Conservation (phyloP, 2,888 invertebrate genomes). For the Eretmocerus hayati region DNA sequence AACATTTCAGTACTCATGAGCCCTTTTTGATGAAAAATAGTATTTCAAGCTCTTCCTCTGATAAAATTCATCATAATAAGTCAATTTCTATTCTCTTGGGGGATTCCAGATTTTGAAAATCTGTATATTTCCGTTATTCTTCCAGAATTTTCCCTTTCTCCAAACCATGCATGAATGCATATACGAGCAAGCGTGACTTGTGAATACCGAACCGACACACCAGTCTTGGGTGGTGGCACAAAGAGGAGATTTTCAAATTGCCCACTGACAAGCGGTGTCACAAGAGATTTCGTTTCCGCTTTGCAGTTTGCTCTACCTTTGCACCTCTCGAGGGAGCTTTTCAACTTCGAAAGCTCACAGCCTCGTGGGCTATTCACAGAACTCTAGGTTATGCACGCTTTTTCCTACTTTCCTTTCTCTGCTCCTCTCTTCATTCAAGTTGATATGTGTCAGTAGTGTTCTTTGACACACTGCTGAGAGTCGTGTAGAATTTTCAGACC, state of each 20-base stretch:
- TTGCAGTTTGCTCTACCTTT: background rate
- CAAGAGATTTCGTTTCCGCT: background rate
- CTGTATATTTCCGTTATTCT: no score
- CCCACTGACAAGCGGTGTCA: background rate
- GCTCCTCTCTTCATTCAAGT: background rate
- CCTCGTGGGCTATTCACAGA: background rate
- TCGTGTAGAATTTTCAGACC: no score
- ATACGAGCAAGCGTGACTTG: background rate
- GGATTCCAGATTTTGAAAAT: no score
- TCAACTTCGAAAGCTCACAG: background rate
- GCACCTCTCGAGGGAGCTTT: background rate
- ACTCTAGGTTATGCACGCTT: background rate
- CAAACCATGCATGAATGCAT: background rate
- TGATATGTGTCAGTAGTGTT: no score
- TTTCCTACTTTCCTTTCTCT: background rate
- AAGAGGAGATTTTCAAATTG: constrained; percentile 4
- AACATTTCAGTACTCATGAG: no score
- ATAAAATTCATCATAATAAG: no score
- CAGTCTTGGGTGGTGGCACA: constrained; percentile 9
- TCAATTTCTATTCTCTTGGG: no score
- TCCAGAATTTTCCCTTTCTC: no score
- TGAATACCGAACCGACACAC: background rate
- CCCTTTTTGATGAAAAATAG: no score
- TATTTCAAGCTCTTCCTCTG: no score
- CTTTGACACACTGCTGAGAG: no score